A percentile compares a stretch with the other conserved stretches of the same genome.
These are phyloP conservation scores for Chelmon rostratus DNA, from an alignment of 2,797 vertebrate genomes.

Conservation along the genomic window DNA sequence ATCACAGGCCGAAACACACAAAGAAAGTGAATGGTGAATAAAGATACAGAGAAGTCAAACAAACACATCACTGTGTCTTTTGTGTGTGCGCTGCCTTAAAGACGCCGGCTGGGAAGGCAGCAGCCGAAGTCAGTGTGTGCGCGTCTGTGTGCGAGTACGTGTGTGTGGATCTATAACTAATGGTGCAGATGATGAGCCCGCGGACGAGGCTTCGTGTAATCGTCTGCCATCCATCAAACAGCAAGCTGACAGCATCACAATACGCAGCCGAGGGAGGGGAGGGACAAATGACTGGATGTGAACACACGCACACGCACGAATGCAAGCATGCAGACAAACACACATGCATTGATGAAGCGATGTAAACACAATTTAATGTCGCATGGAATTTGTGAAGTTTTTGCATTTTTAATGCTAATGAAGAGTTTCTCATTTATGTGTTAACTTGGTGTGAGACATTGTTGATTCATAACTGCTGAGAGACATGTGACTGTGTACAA, in stretches of 20 bases:
- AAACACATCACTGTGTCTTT: conserved; percentile 21
- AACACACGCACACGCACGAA: conserved; percentile 18
- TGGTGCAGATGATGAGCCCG: conserved; percentile 68
- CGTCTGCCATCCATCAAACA: conserved; percentile 71
- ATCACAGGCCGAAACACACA: conserved; percentile 14
- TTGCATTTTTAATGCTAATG: neutral
- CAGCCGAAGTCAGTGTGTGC: neutral
- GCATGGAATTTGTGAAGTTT: neutral
- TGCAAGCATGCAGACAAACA: conserved; percentile 1
- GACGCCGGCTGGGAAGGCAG: conserved; percentile 28
- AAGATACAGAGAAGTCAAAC: conserved; percentile 2
- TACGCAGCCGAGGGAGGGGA: conserved; percentile 36
- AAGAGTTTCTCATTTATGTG: conserved; percentile 24
- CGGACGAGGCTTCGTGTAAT: conserved; percentile 62
- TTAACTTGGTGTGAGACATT: neutral
- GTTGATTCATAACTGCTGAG: conserved; percentile 18
- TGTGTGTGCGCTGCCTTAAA: conserved; percentile 20
- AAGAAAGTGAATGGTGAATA: conserved; percentile 12
- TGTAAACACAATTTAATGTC: conserved; percentile 37
- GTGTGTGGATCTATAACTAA: conserved; percentile 72
- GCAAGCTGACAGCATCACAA: conserved; percentile 75
- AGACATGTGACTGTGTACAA: neutral
- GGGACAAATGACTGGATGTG: conserved; percentile 33
- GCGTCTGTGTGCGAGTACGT: conserved; percentile 14
- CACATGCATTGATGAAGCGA: conserved; percentile 10